These are phyloP conservation scores for Temnothorax unifasciatus DNA, from an alignment of 2,888 invertebrate genomes.

Conservation along the genomic window DNA sequence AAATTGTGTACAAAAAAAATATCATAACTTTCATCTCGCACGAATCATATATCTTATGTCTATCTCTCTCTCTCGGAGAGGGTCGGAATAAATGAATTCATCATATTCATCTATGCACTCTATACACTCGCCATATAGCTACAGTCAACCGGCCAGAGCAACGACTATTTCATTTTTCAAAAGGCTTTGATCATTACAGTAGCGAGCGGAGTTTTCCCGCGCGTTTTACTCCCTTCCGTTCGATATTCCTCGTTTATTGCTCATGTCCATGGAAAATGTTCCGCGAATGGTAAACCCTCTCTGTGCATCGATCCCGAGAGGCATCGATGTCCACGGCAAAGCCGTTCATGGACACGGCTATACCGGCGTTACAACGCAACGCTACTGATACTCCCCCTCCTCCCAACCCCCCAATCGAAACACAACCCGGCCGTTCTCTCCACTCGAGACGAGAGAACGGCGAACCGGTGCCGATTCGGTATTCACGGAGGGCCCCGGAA, in stretches of 20 bases:
- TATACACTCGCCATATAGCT: background rate
- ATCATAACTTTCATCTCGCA: conserved; percentile 3
- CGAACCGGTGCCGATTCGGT: conserved; percentile 71
- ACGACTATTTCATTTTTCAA: conserved; percentile 46
- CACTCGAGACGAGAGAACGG: conserved; percentile 68
- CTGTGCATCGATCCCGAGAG: conserved; percentile 44
- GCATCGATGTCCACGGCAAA: conserved; percentile 54
- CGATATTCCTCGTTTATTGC: conserved; percentile 56
- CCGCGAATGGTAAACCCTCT: conserved; percentile 41
- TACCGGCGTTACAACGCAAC: conserved; percentile 62
- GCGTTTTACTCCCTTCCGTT: background rate
- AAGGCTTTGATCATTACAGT: conserved; percentile 33
- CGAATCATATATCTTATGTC: conserved; percentile 12
- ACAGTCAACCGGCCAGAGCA: background rate
- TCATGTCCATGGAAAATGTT: conserved; percentile 51
- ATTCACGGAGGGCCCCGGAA: conserved; percentile 73
- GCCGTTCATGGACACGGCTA: conserved; percentile 65
- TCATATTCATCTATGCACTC: conserved; percentile 18
- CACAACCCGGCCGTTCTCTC: conserved; percentile 47
- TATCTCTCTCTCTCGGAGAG: background rate
- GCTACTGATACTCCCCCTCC: conserved; percentile 58
- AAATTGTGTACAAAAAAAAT: background rate
- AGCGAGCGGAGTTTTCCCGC: background rate
- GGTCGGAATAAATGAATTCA: conserved; percentile 15
- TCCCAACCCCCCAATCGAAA: conserved; percentile 32